Base-by-base conservation (phyloP, 2,113 vertebrate genomes). In the Myocastor coypus region DNA sequence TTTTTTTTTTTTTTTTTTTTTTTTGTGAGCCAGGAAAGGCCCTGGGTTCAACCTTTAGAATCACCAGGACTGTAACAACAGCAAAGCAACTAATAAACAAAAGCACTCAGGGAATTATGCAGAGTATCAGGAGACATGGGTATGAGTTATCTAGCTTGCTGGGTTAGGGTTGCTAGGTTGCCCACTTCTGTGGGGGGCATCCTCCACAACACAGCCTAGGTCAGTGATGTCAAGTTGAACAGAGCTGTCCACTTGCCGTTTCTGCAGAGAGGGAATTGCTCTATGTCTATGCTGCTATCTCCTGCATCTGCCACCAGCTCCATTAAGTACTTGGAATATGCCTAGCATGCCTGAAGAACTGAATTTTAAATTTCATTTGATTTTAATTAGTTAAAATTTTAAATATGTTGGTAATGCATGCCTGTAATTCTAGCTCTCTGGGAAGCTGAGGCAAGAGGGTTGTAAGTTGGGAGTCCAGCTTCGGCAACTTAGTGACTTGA, bases 221-320 rank as follows among this genome's bases (percentile, higher is more conserved):
- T 40, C 34, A 3, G 0, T 42, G 81, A 30, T 3, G 3, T 46
- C 30, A 1, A 24, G 14, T 17, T 55, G 26, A 66, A 0, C 46
- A n/a, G 32, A 0, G 9, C 42, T 11, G 34, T n/a, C 40, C 71
- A 14, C 68, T 22, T 6, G 30, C 14, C 10, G 34, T 61, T 86
- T 77, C 40, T 34, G 46, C 32, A 57, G 11, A 32, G n/a, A 19
- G 1, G 6, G 40, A 42, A 5, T 40, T 50, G 7, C 46, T 50
- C 6, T 46, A 0, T 11, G 6, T 63, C 42, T 81, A 30, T 8
- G 46, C 46, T 7, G 37, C 61, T 26, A 16, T 52, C 71, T 61
- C 19, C 28, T 42, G 13, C 0, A 20, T 52, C 17, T 26, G n/a
- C 80, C 57, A 16, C 22, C 46, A 34, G 81, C 34, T n/a, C 34